Conservation (phyloP, 2,113 vertebrate genomes). For the Microtus oregoni region DNA sequence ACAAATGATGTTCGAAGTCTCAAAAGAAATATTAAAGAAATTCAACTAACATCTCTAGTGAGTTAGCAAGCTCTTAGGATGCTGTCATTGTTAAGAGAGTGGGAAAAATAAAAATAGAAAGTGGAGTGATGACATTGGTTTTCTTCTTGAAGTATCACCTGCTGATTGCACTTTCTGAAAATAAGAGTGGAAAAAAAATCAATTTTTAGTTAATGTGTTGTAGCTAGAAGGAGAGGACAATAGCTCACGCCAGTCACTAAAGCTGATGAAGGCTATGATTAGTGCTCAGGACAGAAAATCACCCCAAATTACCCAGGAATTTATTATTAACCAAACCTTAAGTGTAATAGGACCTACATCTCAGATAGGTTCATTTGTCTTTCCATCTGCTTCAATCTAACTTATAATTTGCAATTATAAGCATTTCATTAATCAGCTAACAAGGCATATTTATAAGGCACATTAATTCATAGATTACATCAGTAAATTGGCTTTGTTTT, state of each 20-base stretch:
- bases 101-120: slow-evolving; percentile 33
- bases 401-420: slow-evolving; percentile 78
- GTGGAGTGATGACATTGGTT: background rate
- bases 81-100: background rate
- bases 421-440: slow-evolving; percentile 80
- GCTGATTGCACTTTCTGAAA: slow-evolving; percentile 65
- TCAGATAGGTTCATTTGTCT: slow-evolving; percentile 64
- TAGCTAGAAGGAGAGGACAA: slow-evolving; percentile 30
- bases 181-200: slow-evolving; percentile 43
- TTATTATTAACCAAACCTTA: slow-evolving; percentile 61
- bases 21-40: slow-evolving; percentile 5
- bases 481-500: slow-evolving; percentile 65
- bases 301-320: slow-evolving; percentile 66
- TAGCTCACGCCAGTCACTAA: slow-evolving; percentile 31
- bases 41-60: background rate
- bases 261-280: slow-evolving; percentile 32
- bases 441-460: slow-evolving; percentile 80
- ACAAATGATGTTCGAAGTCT: background rate
- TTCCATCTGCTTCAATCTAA: slow-evolving; percentile 67
- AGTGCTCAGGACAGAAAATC: slow-evolving; percentile 64
- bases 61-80: slow-evolving; percentile 5
- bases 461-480: slow-evolving; percentile 69
- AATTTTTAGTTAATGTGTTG: slow-evolving; percentile 60
- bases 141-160: slow-evolving; percentile 63
- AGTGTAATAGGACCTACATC: slow-evolving; percentile 63